These are phyloP conservation scores for Epinotia nisella DNA, from an alignment of 2,888 invertebrate species.

Conservation along the genomic window DNA sequence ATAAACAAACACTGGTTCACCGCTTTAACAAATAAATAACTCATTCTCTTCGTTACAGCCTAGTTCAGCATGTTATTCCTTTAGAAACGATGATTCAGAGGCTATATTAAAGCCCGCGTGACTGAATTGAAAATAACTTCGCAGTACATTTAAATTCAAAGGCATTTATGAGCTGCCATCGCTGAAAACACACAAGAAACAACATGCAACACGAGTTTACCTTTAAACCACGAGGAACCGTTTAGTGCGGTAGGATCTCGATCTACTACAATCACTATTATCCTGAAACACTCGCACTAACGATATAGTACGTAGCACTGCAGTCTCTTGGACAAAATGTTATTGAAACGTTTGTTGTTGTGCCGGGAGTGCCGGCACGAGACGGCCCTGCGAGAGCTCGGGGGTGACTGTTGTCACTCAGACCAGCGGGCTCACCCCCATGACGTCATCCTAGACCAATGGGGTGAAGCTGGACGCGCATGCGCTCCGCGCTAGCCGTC, in stretches of 20 bases:
- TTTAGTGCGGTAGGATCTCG: slow-evolving; percentile 3
- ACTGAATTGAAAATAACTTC: slow-evolving; percentile 17
- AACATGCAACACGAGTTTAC: slow-evolving; percentile 64
- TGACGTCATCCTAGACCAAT: slow-evolving; percentile 84
- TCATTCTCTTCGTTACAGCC: not conserved
- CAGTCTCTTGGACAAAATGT: slow-evolving; percentile 56
- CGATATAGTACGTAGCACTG: slow-evolving; percentile 50
- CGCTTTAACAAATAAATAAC: not conserved
- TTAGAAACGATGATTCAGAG: slow-evolving; percentile 12
- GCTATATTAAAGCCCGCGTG: slow-evolving; percentile 2
- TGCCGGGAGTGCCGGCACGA: slow-evolving; percentile 61
- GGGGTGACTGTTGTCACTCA: slow-evolving; percentile 83
- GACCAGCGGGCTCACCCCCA: slow-evolving; percentile 80
- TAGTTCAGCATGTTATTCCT: slow-evolving; percentile 5
- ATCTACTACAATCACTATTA: slow-evolving; percentile 29
- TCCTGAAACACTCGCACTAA: slow-evolving; percentile 53
- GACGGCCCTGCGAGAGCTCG: slow-evolving; percentile 68
- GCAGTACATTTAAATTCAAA: slow-evolving; percentile 48
- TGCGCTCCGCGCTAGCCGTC: slow-evolving; percentile 76
- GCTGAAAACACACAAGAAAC: slow-evolving; percentile 64
- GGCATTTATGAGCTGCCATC: slow-evolving; percentile 65
- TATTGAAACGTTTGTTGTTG: slow-evolving; percentile 72
- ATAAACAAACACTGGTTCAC: not conserved
- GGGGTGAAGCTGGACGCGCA: slow-evolving; percentile 74
- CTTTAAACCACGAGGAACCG: slow-evolving; percentile 47